Conservation (phyloP, 2,888 invertebrate genomes). For the Phyto melanocephala region DNA sequence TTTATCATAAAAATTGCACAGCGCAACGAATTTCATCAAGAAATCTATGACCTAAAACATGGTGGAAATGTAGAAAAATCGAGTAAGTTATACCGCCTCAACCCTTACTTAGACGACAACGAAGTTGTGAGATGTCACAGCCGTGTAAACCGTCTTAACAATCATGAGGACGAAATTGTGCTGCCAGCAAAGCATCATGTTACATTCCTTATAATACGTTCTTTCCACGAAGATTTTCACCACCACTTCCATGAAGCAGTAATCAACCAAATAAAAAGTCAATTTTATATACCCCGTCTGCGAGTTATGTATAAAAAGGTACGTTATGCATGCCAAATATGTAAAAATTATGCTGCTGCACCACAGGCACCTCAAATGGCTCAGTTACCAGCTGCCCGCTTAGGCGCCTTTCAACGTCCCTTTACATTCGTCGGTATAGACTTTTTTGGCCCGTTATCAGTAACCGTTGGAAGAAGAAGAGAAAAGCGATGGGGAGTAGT, state of each 20-base stretch:
- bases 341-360: too few species aligned
- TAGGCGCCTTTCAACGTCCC: too few species aligned
- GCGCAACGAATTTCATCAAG: slow-evolving; percentile 6
- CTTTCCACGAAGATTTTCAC: slow-evolving; percentile 43
- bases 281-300: slow-evolving; percentile 55
- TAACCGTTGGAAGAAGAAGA: too few species aligned
- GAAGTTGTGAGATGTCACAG: slow-evolving; percentile 46
- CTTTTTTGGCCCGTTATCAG: too few species aligned
- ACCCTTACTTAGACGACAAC: slow-evolving; percentile 41
- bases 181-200: background rate
- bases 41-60: slow-evolving; percentile 44
- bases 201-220: slow-evolving; percentile 52
- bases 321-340: slow-evolving; percentile 49
- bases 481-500: too few species aligned
- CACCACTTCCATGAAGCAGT: slow-evolving; percentile 52
- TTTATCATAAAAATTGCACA: slow-evolving; percentile 1
- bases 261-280: slow-evolving; percentile 52
- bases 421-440: too few species aligned
- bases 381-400: too few species aligned
- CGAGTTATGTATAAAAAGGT: slow-evolving; percentile 31
- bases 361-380: too few species aligned
- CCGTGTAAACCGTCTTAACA: slow-evolving; percentile 47
- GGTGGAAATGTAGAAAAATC: slow-evolving; percentile 28
- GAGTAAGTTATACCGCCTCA: slow-evolving; percentile 50
- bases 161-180: slow-evolving; percentile 41